Evolutionary conservation across 2,113 vertebrate species (phyloP).

Genomic region (Rostratula benghalensis): DNA sequence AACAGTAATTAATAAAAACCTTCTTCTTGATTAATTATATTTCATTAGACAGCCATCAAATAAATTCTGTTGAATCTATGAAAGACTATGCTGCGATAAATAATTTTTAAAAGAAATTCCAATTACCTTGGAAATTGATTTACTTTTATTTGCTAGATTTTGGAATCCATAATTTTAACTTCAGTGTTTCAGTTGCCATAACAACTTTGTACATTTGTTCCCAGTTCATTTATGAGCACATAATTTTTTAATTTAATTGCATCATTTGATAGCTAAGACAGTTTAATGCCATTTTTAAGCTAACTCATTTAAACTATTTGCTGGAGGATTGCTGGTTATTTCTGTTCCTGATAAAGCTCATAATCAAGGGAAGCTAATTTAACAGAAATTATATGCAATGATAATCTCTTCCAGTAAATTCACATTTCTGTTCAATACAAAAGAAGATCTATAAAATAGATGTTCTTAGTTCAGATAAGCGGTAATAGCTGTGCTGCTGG

Average conservation of each 20-base stretch:
- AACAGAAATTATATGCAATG: conserved; percentile 27
- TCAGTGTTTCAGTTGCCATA: conserved; percentile 34
- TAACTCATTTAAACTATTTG: conserved; percentile 55
- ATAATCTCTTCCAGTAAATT: neutral
- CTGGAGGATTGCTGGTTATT: conserved; percentile 33
- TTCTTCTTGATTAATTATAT: conserved; percentile 42
- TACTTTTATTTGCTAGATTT: conserved; percentile 49
- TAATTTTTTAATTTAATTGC: conserved; percentile 61
- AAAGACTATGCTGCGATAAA: conserved; percentile 33
- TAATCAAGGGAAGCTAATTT: conserved; percentile 30
- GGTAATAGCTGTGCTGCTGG: neutral
- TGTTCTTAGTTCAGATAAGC: neutral
- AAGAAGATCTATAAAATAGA: neutral
- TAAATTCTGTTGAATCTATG: conserved; percentile 22
- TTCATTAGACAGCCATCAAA: conserved; percentile 52
- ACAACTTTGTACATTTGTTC: conserved; percentile 47
- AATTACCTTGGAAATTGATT: conserved; percentile 48
- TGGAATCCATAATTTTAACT: conserved; percentile 38
- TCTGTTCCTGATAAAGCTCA: conserved; percentile 37
- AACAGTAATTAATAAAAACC: conserved; percentile 28
- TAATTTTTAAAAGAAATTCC: conserved; percentile 45
- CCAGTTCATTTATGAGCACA: conserved; percentile 30
- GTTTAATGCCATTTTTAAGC: conserved; percentile 44
- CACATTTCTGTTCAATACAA: neutral
- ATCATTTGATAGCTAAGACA: conserved; percentile 40